Evolutionary conservation across 2,888 invertebrate species (phyloP).

Genomic region (Tipula lateralis): DNA sequence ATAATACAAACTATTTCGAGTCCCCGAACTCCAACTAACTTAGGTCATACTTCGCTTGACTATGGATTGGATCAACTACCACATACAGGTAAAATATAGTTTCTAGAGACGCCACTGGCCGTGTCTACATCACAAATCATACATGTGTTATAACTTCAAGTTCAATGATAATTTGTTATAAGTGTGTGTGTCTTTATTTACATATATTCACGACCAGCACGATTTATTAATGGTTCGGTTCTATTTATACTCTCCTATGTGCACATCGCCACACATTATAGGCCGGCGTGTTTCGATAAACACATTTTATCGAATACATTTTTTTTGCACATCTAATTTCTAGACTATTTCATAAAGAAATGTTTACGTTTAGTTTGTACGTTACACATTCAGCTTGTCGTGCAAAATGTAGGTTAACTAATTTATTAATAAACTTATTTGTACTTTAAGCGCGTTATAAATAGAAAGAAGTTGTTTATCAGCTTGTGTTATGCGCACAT

Average conservation of each 20-base stretch:
- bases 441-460: no score
- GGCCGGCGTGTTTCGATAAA: not conserved
- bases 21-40: slow-evolving; percentile 30
- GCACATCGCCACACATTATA: not conserved
- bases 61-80: not conserved
- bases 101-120: not conserved
- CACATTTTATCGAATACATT: not conserved
- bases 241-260: not conserved
- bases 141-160: not conserved
- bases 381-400: no score
- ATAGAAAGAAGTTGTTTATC: no score
- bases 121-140: not conserved
- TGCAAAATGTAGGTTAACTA: not conserved
- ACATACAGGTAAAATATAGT: no score
- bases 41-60: not conserved
- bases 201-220: not conserved
- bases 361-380: no score
- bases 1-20: slow-evolving; percentile 28
- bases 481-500: no score
- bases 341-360: no score
- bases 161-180: not conserved
- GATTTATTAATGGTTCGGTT: not conserved
- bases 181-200: not conserved
- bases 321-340: no score
- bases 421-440: no score